Conservation (phyloP, 2,113 vertebrate genomes). For the Solea solea region DNA sequence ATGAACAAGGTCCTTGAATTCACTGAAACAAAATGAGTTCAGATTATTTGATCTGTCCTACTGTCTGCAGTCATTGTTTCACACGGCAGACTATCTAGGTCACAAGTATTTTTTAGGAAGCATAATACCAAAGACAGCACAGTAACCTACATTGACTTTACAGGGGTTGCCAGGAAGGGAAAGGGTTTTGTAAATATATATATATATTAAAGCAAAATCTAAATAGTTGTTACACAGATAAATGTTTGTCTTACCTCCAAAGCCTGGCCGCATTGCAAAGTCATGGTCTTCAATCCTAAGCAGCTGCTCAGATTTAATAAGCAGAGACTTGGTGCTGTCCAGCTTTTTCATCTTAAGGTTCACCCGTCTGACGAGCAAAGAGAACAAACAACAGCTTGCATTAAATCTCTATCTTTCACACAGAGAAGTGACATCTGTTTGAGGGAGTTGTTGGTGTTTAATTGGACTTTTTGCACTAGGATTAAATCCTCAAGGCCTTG, state of each 20-base stretch:
- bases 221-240: neutral
- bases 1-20: no score
- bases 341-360: constrained; percentile 86
- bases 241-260: constrained; percentile 85
- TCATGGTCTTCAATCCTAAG: constrained; percentile 90
- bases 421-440: constrained; percentile 56
- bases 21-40: constrained; percentile 37
- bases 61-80: constrained; percentile 61
- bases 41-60: constrained; percentile 73
- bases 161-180: constrained; percentile 11
- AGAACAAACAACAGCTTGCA: constrained; percentile 23
- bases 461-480: constrained; percentile 46
- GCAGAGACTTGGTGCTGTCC: constrained; percentile 87
- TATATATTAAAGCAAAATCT: constrained; percentile 2
- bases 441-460: constrained; percentile 37
- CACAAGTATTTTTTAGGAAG: constrained; percentile 50
- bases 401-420: constrained; percentile 24
- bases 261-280: constrained; percentile 91
- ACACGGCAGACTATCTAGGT: constrained; percentile 74
- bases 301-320: constrained; percentile 87
- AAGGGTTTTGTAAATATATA: no score
- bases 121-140: constrained; percentile 66
- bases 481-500: constrained; percentile 48
- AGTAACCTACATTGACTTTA: constrained; percentile 70
- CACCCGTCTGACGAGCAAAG: constrained; percentile 76